These are phyloP conservation scores for Porites australiensis DNA, from an alignment of 64 coral and sea anemone species.

Conservation along the genomic window DNA sequence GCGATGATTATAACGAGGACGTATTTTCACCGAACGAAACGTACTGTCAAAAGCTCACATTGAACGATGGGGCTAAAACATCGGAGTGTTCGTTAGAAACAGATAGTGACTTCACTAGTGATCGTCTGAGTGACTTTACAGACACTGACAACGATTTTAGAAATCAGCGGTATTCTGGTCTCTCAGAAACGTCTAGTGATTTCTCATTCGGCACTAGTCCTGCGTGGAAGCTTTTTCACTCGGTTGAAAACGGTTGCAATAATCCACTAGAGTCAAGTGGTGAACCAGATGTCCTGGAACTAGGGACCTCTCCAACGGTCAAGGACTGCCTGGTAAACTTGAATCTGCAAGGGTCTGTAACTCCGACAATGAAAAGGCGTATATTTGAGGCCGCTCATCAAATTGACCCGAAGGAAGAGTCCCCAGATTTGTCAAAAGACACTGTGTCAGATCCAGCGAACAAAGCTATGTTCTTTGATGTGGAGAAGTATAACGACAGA, in stretches of 20 bases:
- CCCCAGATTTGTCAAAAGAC: neutral
- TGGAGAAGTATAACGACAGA: conserved; percentile 36
- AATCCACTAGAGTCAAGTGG: too few species aligned
- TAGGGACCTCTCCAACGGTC: neutral
- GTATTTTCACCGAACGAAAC: conserved; percentile 8
- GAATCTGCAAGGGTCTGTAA: conserved; percentile 2
- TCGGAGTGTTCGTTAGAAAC: conserved; percentile 34
- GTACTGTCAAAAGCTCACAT: neutral
- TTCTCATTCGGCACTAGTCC: conserved; percentile 49
- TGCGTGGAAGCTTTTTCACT: conserved; percentile 34
- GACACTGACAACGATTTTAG: conserved; percentile 37
- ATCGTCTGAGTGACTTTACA: conserved; percentile 32
- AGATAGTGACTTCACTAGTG: conserved; percentile 15
- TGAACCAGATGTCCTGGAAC: neutral
- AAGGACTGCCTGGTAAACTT: conserved; percentile 29
- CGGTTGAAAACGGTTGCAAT: neutral
- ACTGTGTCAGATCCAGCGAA: conserved; percentile 1
- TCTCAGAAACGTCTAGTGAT: conserved; percentile 52
- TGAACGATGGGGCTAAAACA: neutral
- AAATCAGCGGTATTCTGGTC: conserved; percentile 40
- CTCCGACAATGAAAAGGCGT: conserved; percentile 33
- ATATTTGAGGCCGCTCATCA: conserved; percentile 8
- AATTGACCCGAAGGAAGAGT: conserved; percentile 3
- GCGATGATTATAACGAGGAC: neutral
- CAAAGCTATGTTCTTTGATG: conserved; percentile 69